Evolutionary conservation across 1,140 invertebrate species (phyloP).

Genomic region (Drosophila persimilis): DNA sequence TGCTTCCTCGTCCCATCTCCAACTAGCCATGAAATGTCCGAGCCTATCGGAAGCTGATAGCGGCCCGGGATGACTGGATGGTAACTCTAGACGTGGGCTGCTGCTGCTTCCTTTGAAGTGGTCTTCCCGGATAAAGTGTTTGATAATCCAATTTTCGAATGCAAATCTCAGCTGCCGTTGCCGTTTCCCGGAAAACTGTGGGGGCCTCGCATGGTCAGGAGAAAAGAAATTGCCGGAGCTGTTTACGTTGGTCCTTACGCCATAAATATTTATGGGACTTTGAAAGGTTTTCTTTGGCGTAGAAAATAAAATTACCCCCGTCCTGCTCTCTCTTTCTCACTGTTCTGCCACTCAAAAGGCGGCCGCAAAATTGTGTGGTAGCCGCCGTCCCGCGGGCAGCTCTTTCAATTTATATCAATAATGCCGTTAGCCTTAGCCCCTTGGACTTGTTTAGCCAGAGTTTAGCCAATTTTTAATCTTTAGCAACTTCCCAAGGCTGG

Average conservation of each 20-base stretch:
- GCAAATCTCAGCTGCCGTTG: conserved; percentile 70
- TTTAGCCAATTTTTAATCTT: conserved; percentile 60
- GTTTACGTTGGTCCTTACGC: conserved; percentile 7
- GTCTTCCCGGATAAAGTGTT: conserved; percentile 55
- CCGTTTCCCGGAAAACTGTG: neutral
- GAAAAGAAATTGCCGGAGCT: conserved; percentile 1
- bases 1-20: conserved; percentile 52
- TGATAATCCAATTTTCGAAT: conserved; percentile 71
- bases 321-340: neutral
- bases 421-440: conserved; percentile 42
- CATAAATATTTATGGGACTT: conserved; percentile 71
- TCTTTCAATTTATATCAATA: conserved; percentile 75
- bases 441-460: conserved; percentile 38
- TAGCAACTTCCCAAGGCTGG: conserved; percentile 37
- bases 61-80: conserved; percentile 11
- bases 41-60: conserved; percentile 75
- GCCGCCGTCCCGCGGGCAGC: conserved; percentile 35
- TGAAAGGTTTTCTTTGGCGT: conserved; percentile 49
- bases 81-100: conserved; percentile 58
- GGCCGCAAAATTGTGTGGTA: conserved; percentile 20
- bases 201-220: conserved; percentile 28
- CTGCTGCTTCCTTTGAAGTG: conserved; percentile 68
- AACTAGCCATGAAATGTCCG: conserved; percentile 76
- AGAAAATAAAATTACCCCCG: conserved; percentile 50
- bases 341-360: too few species aligned